Conservation (phyloP, 2,888 invertebrate genomes). For the Cotesia congregata region DNA sequence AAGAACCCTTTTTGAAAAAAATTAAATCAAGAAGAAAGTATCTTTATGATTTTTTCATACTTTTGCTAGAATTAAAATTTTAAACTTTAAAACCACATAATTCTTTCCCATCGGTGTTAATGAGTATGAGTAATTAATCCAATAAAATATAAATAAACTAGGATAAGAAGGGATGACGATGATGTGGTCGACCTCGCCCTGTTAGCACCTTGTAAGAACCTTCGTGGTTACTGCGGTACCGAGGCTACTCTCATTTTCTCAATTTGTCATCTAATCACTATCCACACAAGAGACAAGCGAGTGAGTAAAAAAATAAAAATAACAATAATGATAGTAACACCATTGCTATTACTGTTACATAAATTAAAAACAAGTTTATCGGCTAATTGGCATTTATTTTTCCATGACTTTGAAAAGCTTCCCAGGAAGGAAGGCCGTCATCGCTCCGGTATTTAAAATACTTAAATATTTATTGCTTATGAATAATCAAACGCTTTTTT, state of each 20-base stretch:
- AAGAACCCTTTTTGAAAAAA: no score
- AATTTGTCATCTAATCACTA: conserved; percentile 39
- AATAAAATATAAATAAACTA: neutral
- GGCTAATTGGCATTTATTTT: neutral
- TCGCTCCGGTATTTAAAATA: neutral
- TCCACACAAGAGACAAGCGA: neutral
- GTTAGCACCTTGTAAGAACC: conserved; percentile 32
- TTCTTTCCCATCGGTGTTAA: neutral
- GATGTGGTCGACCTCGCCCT: conserved; percentile 41
- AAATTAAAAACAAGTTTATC: conserved; percentile 6
- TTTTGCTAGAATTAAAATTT: no score
- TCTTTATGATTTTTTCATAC: no score
- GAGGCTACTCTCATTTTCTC: conserved; percentile 40
- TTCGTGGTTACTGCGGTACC: conserved; percentile 25
- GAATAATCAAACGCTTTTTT: conserved; percentile 16
- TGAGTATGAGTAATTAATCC: neutral
- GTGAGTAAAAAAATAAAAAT: no score
- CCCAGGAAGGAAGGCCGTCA: conserved; percentile 24
- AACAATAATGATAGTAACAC: neutral
- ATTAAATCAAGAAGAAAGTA: no score
- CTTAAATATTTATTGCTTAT: conserved; percentile 10
- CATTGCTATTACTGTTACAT: no score
- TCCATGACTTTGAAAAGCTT: conserved; percentile 15
- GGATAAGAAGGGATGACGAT: neutral
- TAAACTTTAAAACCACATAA: no score